phyloP scores from a whole-genome alignment of 2,113 vertebrate species.

The Engraulis encrasicolus region DNA sequence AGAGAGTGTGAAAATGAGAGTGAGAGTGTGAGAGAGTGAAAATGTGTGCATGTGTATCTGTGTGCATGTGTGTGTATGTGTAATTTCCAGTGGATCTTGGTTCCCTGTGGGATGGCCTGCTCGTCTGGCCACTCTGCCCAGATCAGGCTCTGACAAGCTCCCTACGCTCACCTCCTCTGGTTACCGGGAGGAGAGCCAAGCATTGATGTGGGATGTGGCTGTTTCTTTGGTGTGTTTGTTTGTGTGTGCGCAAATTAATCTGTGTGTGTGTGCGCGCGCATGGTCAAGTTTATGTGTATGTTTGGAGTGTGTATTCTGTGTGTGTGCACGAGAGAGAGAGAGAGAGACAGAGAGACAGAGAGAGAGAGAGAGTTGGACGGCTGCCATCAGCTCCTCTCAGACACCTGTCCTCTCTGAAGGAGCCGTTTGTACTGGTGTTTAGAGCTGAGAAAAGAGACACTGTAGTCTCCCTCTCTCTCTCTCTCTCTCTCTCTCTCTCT shows the following conservation, averaged over 20 bases:
- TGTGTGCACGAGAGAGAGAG: not conserved
- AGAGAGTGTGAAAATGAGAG: not conserved
- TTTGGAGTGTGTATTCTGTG: not conserved
- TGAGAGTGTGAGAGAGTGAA: not conserved
- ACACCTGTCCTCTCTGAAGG: constrained; percentile 27
- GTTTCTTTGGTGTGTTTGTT: not conserved
- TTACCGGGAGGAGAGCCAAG: constrained; percentile 7
- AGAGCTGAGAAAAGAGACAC: not conserved
- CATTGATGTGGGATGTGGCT: constrained; percentile 22
- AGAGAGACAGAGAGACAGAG: not conserved
- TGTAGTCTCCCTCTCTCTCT: too few relatives aligned
- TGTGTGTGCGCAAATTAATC: not conserved
- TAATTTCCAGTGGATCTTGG: not conserved
- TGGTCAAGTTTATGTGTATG: too few relatives aligned
- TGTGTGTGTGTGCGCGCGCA: constrained; percentile 18
- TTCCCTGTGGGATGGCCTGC: not conserved
- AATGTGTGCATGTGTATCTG: not conserved
- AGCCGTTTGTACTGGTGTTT: constrained; percentile 28
- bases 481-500: too few relatives aligned
- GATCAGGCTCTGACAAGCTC: constrained; percentile 10
- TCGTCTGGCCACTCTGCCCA: constrained; percentile 22
- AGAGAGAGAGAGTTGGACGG: not conserved
- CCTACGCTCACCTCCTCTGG: not conserved
- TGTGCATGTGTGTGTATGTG: not conserved
- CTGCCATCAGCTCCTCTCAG: constrained; percentile 15